phyloP scores from a whole-genome alignment of 2,888 invertebrate genomes.

The Andrena minutula region DNA sequence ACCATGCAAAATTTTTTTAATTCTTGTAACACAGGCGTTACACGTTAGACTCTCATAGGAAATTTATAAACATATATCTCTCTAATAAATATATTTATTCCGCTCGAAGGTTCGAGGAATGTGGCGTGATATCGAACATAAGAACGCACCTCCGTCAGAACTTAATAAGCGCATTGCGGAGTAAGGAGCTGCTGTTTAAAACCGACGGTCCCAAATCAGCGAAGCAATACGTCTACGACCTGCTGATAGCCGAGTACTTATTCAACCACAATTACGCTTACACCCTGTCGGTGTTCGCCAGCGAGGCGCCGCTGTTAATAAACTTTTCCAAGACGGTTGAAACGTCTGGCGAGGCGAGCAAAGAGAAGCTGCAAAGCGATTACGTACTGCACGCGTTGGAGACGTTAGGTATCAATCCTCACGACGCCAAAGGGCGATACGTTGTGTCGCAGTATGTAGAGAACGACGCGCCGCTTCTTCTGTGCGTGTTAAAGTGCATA shows the following conservation, averaged over 20 bases:
- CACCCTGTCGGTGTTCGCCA: slow-evolving; percentile 82
- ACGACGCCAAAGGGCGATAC: slow-evolving; percentile 73
- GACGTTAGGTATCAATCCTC: slow-evolving; percentile 80
- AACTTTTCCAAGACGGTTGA: slow-evolving; percentile 76
- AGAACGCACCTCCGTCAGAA: slow-evolving; percentile 82
- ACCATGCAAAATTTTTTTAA: too few relatives aligned
- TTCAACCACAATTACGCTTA: slow-evolving; percentile 82
- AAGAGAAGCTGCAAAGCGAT: slow-evolving; percentile 79
- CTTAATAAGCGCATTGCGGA: slow-evolving; percentile 81
- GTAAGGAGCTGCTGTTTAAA: slow-evolving; percentile 75
- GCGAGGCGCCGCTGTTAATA: slow-evolving; percentile 82
- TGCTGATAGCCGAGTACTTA: slow-evolving; percentile 82
- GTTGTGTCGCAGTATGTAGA: slow-evolving; percentile 78
- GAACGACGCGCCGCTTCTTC: slow-evolving; percentile 76
- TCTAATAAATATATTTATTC: not conserved
- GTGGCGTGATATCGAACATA: slow-evolving; percentile 82
- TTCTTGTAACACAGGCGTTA: too few relatives aligned
- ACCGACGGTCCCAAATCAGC: slow-evolving; percentile 77
- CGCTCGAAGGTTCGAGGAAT: slow-evolving; percentile 81
- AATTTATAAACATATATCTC: not conserved
- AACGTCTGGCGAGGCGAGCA: slow-evolving; percentile 39
- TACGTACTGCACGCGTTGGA: slow-evolving; percentile 80
- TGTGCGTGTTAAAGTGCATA: slow-evolving; percentile 79
- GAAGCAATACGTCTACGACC: slow-evolving; percentile 82
- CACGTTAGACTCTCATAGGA: too few relatives aligned